Conservation (phyloP, 1,140 invertebrate genomes). For the Lordiphosa clarofinis region DNA sequence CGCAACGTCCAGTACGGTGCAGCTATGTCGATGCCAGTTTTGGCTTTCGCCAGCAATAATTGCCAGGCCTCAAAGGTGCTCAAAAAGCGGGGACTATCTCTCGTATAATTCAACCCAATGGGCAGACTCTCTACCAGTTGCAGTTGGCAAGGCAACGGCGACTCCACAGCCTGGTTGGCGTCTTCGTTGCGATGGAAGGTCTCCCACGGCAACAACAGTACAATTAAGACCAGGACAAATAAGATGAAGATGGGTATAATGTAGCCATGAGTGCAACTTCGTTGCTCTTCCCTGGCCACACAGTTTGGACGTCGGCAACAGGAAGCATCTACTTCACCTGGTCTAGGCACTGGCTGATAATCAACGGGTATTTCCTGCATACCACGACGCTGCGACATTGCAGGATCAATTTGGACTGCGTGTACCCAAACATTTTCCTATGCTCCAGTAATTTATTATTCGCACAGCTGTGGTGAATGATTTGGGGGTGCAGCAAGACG, state of each 20-base stretch:
- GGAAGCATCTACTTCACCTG: slow-evolving; percentile 26
- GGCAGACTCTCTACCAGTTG: slow-evolving; percentile 94
- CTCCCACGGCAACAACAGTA: slow-evolving; percentile 62
- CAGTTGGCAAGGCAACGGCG: slow-evolving; percentile 80
- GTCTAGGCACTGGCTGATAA: slow-evolving; percentile 51
- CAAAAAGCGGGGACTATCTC: slow-evolving; percentile 82
- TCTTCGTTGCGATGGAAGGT: slow-evolving; percentile 41
- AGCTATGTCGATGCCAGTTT: slow-evolving; percentile 89
- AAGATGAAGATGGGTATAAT: slow-evolving; percentile 59
- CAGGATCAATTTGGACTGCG: slow-evolving; percentile 20
- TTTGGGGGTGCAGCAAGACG: background rate
- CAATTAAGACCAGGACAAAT: slow-evolving; percentile 58
- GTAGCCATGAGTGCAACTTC: slow-evolving; percentile 49
- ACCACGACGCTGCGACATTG: slow-evolving; percentile 53
- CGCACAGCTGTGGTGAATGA: slow-evolving; percentile 58
- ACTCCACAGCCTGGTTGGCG: slow-evolving; percentile 26
- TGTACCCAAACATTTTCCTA: slow-evolving; percentile 35
- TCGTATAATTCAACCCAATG: slow-evolving; percentile 87
- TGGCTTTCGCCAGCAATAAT: slow-evolving; percentile 87
- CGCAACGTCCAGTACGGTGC: slow-evolving; percentile 93
- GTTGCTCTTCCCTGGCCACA: slow-evolving; percentile 19
- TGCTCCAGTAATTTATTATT: slow-evolving; percentile 60
- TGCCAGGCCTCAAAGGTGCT: slow-evolving; percentile 90
- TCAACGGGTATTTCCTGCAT: slow-evolving; percentile 47
- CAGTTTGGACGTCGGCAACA: slow-evolving; percentile 45